A percentile compares a stretch with the other conserved stretches of the same genome.
phyloP scores from a whole-genome alignment of 2,113 vertebrate genomes.

The Rhinolophus ferrumequinum region DNA sequence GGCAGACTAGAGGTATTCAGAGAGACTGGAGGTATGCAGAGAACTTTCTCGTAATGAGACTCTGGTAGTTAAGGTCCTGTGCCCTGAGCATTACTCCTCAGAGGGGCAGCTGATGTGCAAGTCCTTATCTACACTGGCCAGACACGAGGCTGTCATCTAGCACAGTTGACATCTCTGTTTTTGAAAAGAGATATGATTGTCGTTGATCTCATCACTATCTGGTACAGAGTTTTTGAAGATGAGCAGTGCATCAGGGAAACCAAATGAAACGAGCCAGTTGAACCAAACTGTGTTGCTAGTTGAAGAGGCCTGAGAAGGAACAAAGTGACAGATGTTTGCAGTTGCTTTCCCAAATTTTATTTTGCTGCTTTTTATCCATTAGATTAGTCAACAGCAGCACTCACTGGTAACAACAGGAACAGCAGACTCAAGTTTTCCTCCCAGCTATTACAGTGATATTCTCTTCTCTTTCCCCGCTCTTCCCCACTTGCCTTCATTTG shows the following conservation, averaged over 20 bases:
- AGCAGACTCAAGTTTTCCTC: constrained; percentile 64
- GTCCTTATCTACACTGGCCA: not conserved
- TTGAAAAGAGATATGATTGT: not conserved
- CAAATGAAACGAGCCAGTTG: not conserved
- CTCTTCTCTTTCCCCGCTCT: too few relatives aligned
- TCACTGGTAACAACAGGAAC: constrained; percentile 86
- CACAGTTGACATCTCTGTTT: not conserved
- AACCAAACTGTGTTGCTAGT: not conserved
- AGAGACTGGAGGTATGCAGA: not conserved
- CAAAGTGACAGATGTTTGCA: not conserved
- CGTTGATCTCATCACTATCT: not conserved
- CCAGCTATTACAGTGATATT: too few relatives aligned
- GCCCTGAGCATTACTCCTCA: not conserved
- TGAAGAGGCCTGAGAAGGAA: not conserved
- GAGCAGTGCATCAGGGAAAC: not conserved
- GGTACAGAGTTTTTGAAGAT: not conserved
- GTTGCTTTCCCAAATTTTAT: not conserved
- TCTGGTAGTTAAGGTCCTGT: not conserved
- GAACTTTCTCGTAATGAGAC: constrained; percentile 4
- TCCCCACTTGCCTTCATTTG: not conserved
- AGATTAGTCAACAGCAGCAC: constrained; percentile 85
- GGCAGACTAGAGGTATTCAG: not conserved
- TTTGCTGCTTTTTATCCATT: constrained; percentile 56
- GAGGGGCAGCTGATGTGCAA: not conserved
- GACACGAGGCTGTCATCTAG: constrained; percentile 8